These are phyloP conservation scores for Amia ocellicauda DNA, from an alignment of 2,113 vertebrate genomes.

Conservation along the genomic window DNA sequence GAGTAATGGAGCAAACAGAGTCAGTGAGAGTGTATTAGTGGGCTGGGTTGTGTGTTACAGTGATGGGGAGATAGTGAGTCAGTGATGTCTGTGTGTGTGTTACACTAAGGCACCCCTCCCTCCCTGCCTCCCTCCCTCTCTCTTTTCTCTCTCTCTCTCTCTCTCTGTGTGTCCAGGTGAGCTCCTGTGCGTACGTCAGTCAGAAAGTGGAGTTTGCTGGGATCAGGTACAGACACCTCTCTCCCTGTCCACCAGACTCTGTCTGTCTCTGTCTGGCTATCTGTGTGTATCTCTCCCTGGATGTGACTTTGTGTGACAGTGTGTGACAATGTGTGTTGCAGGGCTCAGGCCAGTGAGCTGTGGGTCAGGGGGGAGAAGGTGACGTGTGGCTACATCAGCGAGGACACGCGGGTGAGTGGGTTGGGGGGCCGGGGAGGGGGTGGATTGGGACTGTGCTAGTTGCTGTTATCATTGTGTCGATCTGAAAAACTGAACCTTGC, in stretches of 20 bases:
- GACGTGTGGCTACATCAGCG: slow-evolving; percentile 96
- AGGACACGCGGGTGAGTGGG: slow-evolving; percentile 84
- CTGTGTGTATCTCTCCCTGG: too few relatives aligned
- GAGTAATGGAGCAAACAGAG: not conserved
- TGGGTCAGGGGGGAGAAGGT: slow-evolving; percentile 98
- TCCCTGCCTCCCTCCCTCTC: not conserved
- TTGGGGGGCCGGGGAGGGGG: slow-evolving; percentile 70
- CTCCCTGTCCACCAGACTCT: not conserved
- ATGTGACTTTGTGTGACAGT: too few relatives aligned
- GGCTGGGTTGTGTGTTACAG: too few relatives aligned
- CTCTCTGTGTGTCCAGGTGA: slow-evolving; percentile 69
- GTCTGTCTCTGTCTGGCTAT: not conserved
- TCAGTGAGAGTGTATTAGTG: too few relatives aligned
- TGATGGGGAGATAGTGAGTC: too few relatives aligned
- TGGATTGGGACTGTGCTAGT: not conserved
- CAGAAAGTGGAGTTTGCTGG: slow-evolving; percentile 98
- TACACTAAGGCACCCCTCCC: too few relatives aligned
- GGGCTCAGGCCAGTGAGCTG: slow-evolving; percentile 93
- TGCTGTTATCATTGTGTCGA: too few relatives aligned
- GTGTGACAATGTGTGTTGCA: slow-evolving; percentile 56
- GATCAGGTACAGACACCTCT: slow-evolving; percentile 73
- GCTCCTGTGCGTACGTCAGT: slow-evolving; percentile 91
- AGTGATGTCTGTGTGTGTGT: not conserved
- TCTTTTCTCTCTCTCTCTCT: not conserved
- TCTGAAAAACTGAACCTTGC: too few relatives aligned